phyloP scores from a whole-genome alignment of 1,140 invertebrate genomes.

The Pseudomyrmex cubaensis region DNA sequence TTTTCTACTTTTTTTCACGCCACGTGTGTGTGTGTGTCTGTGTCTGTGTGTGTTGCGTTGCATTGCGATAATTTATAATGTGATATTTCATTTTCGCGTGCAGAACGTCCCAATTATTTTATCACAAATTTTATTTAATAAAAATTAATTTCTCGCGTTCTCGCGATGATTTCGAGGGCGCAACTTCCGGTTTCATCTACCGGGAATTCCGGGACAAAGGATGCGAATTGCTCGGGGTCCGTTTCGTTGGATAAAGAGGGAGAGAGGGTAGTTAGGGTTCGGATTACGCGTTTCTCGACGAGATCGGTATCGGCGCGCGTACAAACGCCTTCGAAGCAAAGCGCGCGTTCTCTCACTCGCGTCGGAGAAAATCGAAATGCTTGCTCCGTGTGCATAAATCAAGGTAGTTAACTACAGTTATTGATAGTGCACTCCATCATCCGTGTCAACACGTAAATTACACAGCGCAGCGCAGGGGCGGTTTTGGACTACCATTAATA shows the following conservation, averaged over 20 bases:
- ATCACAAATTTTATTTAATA: too few relatives aligned
- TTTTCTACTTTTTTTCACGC: background rate
- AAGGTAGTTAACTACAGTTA: conserved; percentile 52
- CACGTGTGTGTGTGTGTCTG: too few relatives aligned
- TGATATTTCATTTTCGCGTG: background rate
- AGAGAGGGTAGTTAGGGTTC: background rate
- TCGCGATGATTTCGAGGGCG: too few relatives aligned
- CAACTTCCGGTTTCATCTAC: too few relatives aligned
- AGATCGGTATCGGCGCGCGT: background rate
- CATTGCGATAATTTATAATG: background rate
- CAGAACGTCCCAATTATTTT: too few relatives aligned
- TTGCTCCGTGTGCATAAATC: conserved; percentile 45
- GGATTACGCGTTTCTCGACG: background rate
- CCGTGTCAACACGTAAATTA: conserved; percentile 52
- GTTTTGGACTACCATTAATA: conserved; percentile 52
- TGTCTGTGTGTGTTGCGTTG: too few relatives aligned
- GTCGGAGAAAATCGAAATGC: conserved; percentile 49
- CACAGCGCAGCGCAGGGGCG: conserved; percentile 27
- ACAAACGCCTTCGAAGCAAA: conserved; percentile 34
- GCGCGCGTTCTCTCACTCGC: conserved; percentile 21
- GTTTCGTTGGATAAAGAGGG: background rate
- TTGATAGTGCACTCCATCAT: conserved; percentile 58
- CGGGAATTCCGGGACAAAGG: too few relatives aligned
- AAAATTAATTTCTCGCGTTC: too few relatives aligned
- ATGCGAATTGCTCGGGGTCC: background rate